Percentiles rank a stretch among this genome's conserved stretches.
phyloP scores from a whole-genome alignment of 2,888 invertebrate species.

The Deladenus siricidicola region DNA sequence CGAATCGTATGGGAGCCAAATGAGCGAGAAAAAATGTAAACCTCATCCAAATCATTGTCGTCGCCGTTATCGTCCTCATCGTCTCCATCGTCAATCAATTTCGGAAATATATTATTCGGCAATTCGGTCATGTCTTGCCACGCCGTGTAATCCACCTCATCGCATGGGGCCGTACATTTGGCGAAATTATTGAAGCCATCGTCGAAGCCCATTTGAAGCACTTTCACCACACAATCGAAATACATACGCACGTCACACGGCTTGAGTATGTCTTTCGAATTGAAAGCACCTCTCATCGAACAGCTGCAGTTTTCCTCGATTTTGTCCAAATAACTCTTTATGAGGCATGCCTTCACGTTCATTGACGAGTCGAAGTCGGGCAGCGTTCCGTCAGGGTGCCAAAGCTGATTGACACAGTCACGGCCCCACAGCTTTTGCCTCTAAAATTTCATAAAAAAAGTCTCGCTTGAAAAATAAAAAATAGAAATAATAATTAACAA shows the following conservation, averaged over 20 bases:
- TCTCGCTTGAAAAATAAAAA: conserved; percentile 10
- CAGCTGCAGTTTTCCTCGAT: conserved; percentile 44
- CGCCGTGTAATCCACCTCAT: conserved; percentile 49
- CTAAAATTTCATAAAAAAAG: conserved; percentile 25
- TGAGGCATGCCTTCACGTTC: conserved; percentile 40
- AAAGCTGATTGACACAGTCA: conserved; percentile 38
- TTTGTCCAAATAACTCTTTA: conserved; percentile 37
- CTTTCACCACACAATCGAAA: conserved; percentile 44
- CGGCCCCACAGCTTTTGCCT: conserved; percentile 43
- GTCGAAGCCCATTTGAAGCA: conserved; percentile 30
- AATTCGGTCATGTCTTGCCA: conserved; percentile 52
- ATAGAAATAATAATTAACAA: conserved; percentile 8
- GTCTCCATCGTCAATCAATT: conserved; percentile 41
- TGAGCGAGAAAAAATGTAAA: conserved; percentile 2
- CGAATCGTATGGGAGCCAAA: too few species aligned
- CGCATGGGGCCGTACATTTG: conserved; percentile 44
- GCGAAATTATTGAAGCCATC: conserved; percentile 27
- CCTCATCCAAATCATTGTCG: conserved; percentile 10
- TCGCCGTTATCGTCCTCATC: conserved; percentile 45
- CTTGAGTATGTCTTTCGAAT: not conserved
- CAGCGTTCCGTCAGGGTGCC: conserved; percentile 20
- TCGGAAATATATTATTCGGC: conserved; percentile 47
- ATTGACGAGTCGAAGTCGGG: conserved; percentile 32
- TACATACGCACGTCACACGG: conserved; percentile 19
- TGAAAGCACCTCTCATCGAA: conserved; percentile 39